Base-by-base conservation (phyloP, 2,888 invertebrate genomes). In the Dioctria linearis region DNA sequence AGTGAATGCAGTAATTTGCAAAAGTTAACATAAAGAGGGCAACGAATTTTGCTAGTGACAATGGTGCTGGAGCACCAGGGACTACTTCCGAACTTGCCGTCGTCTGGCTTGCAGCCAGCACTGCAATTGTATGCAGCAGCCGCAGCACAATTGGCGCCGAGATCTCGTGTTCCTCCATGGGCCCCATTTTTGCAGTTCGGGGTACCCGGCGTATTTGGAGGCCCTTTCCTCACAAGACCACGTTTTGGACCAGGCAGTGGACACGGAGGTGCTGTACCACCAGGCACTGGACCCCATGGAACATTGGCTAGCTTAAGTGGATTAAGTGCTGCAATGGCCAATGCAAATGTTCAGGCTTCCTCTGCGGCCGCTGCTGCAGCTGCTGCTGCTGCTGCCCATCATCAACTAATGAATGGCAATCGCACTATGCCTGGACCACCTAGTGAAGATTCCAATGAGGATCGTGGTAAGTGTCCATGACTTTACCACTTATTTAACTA, bases 101-200 rank as follows among this genome's bases (percentile, higher is more conserved):
- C 86, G 82, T 84, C 85, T 82, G 93, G 92, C 85, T 88, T 94
- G 89, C 93, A 93, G 90, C 92, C 93, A 87, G 93, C 93, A 86
- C 89, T 93, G 88, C 93, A 93, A 86, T 89, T 93, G 85, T 93
- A 93, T 87, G 93, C 93, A 86, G 93, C 93, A 87, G 93, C 93
- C 85, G 93, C 93, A 86, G 92, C 93, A 42, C 85, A 90, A 86
- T 88, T 85, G 61, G 84, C 83, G 88, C 86, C 85, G 43, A 89
- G 89, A 82, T 90, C 91, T 82, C 87, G 91, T 80, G 92, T 92
- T 84, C 86, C 90, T 82, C 90, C 91, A 81, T 93, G 92, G 90
- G 90, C 92, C 83, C 93, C 92, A 61, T 91, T 91, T 88, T 89
- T 93, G 84, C 86, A 90, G 83, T 86, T 90, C 82, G 90, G 90